Percentiles rank a stretch among this genome's conserved stretches.
These are phyloP conservation scores for Enteromius trimaculatus DNA, from an alignment of 2,797 vertebrate genomes.

Conservation along the genomic window DNA sequence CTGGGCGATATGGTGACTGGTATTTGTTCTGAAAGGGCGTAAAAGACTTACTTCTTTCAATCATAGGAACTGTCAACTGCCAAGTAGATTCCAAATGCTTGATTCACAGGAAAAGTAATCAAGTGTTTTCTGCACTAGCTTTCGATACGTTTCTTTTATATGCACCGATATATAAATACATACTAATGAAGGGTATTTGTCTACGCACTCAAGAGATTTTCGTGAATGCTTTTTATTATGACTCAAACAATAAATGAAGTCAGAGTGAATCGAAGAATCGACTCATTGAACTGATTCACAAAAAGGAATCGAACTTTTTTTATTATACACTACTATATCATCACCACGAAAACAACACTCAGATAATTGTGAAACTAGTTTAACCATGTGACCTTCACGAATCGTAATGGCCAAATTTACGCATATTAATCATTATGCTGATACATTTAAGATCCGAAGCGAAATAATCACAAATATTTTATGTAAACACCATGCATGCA, in stretches of 20 bases:
- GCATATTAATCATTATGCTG: neutral
- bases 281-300: neutral
- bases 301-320: neutral
- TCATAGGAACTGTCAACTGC: neutral
- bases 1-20: neutral
- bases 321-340: neutral
- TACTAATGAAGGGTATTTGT: neutral
- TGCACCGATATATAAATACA: neutral
- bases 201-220: neutral
- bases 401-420: neutral
- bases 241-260: neutral
- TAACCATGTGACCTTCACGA: neutral
- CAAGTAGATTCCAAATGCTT: neutral
- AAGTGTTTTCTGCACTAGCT: neutral
- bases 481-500: neutral
- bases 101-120: neutral
- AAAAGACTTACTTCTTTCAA: neutral
- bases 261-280: neutral
- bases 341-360: neutral
- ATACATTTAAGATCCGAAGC: neutral
- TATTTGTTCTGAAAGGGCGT: neutral
- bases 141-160: neutral
- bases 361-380: neutral
- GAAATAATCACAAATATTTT: neutral
- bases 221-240: neutral